Base-by-base conservation (phyloP, 2,888 invertebrate genomes). In the Tenthredo distinguenda region DNA sequence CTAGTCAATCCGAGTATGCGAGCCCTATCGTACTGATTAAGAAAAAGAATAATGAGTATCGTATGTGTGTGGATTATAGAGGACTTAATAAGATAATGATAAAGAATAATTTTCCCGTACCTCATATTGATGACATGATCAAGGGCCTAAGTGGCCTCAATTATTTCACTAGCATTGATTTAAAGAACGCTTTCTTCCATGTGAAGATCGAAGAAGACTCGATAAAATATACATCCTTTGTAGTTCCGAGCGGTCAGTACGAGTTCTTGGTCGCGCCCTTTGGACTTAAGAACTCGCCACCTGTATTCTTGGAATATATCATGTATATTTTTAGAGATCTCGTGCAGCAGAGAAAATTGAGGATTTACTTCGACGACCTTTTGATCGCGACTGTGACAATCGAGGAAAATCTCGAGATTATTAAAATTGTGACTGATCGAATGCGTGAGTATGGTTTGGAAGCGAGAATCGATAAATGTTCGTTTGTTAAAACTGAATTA, bases 51-150 rank as follows among this genome's bases (percentile, higher is more conserved):
- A 72, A 40, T 12, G 83, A 85, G 37, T 43, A 62, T 3, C 58
- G 40, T 9, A 40, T 40, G 40, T 40, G 40, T 9, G 40, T 40
- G 1, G 40, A 40, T 9, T 40, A 40, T 40, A 40, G 40, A 40
- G 40, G 40, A 40, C 40, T 40, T 9, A 40, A 40, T 40, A 40
- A 40, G 40, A 71, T 86, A 1, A 88, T 82, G 12, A 37, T 85
- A 0, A 50, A 82, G 12, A 87, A 88, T 79, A 84, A 84, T 65
- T 88, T 74, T 31, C 87, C 88, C 1, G 31, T 87, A 9, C 87
- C 87, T 0, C 15, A 85, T 7, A 88, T 88, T 0, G 87, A 88
- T 10, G 87, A 88, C 37, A 50, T 84, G 21, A 84, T 89, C 15
- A 86, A 87, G 37, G 12, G 47, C 18, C 76, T 88, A 10, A 55